A percentile compares a stretch with the other conserved stretches of the same genome.
These are phyloP conservation scores for Pseudanteris insignis DNA, from an alignment of 2,888 invertebrate species.

Conservation along the genomic window DNA sequence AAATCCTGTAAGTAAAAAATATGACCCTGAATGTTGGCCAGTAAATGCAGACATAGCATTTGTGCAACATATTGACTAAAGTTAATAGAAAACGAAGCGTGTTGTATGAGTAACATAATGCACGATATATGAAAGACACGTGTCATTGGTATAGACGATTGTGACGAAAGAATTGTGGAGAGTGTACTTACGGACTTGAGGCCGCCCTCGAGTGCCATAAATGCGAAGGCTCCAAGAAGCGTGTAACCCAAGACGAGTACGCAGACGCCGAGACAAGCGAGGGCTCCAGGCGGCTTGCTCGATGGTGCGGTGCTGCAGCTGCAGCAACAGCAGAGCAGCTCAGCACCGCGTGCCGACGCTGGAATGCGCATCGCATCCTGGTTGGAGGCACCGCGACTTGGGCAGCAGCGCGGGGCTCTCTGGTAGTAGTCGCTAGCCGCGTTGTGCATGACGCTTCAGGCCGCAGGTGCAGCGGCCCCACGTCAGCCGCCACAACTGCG, in stretches of 20 bases:
- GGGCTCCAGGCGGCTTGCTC: slow-evolving; percentile 71
- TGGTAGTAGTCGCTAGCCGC: slow-evolving; percentile 59
- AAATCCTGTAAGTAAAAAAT: too few species aligned
- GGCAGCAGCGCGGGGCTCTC: slow-evolving; percentile 58
- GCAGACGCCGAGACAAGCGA: slow-evolving; percentile 84
- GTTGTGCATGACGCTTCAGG: slow-evolving; percentile 55
- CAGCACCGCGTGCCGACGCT: slow-evolving; percentile 53
- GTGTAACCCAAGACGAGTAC: slow-evolving; percentile 91
- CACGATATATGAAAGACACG: too few species aligned
- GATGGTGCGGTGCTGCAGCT: too few species aligned
- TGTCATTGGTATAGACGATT: background rate
- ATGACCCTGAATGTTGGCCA: too few species aligned
- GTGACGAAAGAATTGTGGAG: background rate
- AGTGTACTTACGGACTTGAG: slow-evolving; percentile 60
- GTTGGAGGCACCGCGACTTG: slow-evolving; percentile 52
- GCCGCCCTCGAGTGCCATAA: slow-evolving; percentile 83
- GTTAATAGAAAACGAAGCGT: too few species aligned
- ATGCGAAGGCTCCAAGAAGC: slow-evolving; percentile 89
- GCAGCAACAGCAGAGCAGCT: slow-evolving; percentile 71
- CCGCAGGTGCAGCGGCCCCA: slow-evolving; percentile 54
- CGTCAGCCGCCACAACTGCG: slow-evolving; percentile 54
- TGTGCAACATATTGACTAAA: too few species aligned
- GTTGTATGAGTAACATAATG: too few species aligned
- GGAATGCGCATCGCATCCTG: slow-evolving; percentile 47
- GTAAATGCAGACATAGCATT: too few species aligned